Conservation (phyloP, 2,797 vertebrate species). For the Alauda arvensis region DNA sequence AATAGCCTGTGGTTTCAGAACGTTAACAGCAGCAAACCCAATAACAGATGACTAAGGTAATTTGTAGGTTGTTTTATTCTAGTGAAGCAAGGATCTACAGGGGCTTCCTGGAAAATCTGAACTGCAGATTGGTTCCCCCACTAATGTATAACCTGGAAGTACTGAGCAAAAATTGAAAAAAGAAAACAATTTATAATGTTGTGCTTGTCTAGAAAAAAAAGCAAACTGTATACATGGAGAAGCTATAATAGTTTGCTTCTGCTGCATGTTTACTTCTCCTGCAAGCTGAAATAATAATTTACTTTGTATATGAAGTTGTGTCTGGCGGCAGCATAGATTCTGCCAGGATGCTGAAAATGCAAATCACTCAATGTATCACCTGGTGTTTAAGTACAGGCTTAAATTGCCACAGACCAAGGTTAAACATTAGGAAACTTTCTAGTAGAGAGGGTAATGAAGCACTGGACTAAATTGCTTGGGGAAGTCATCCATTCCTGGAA, state of each 20-base stretch:
- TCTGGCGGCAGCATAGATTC: background rate
- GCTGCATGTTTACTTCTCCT: background rate
- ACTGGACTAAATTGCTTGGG: background rate
- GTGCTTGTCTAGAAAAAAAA: background rate
- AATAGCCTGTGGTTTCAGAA: background rate
- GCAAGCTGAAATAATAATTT: background rate
- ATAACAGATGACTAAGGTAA: background rate
- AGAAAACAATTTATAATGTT: background rate
- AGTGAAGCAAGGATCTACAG: background rate
- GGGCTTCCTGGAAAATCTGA: background rate
- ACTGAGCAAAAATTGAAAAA: background rate
- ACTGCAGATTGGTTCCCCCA: background rate
- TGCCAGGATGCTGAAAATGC: background rate
- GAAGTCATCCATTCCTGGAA: background rate
- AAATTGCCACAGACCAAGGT: background rate
- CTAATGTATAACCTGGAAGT: background rate
- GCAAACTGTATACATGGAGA: background rate
- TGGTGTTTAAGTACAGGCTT: background rate
- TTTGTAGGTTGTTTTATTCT: background rate
- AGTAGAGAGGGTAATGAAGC: background rate
- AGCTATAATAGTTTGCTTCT: background rate
- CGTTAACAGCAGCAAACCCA: background rate
- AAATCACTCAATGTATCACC: background rate
- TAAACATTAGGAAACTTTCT: slow-evolving; percentile 26
- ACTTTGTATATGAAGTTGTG: background rate